Base-by-base conservation (phyloP, 2,888 invertebrate genomes). In the Lasioglossum malachurum region DNA sequence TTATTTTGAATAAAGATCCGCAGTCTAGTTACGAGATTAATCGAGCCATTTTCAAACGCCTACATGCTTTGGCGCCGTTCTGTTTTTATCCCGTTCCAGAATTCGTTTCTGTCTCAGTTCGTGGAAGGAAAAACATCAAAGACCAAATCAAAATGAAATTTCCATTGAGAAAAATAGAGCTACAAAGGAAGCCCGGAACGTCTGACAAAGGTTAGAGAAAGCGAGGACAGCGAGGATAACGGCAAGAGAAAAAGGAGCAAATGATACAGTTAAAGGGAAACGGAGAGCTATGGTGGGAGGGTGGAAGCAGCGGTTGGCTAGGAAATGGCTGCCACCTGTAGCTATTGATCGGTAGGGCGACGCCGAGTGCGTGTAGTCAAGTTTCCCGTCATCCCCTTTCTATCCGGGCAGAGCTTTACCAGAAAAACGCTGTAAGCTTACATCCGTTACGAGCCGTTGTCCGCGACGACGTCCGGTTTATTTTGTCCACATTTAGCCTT, bases 241-340 rank as follows among this genome's bases (percentile, higher is more conserved):
- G 73, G 8, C 31, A 31, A 31, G 46, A 60, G n/a, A 74, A 72
- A 78, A 78, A 53, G 78, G 73, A 83, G 74, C 80, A 83, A 76
- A 64, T 79, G 82, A 82, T 80, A 77, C 69, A 75, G 80, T 79
- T 85, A 80, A 57, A 60, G 80, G 80, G 80, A 67, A 67, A 79
- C 79, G 76, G 75, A 85, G 78, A 82, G 81, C 74, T 67, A 46
- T 44, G 77, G 46, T 79, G 81, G 78, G 83, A 75, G 83, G 83
- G 83, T 81, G 81, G 86, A 80, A 88, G 82, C 86, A 82, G 90
- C 91, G 90, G 93, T 93, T 91, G 92, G 94, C 93, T 94, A 93
- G 94, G 94, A 94, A 95, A 95, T 95, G 95, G 95, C 94, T 95
- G 94, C 95, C 95, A 95, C 95, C 95, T 95, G 95, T 95, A 95